Evolutionary conservation across 2,113 vertebrate species (phyloP).

Genomic region (Actinemys pallida): DNA sequence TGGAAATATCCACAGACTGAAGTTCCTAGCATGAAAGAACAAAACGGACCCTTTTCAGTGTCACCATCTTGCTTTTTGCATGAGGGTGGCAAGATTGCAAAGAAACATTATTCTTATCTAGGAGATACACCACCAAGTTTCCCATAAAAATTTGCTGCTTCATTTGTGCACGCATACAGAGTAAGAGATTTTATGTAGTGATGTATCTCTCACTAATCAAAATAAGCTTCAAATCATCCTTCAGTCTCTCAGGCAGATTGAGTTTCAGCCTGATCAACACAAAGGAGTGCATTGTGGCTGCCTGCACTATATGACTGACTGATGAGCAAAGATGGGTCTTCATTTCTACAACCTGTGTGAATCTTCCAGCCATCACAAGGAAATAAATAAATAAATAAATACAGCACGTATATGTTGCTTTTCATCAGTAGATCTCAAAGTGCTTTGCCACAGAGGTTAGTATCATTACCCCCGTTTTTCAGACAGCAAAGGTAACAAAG

Average conservation of each 20-base stretch:
- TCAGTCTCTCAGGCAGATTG: not conserved
- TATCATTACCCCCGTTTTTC: not conserved
- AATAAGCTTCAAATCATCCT: not conserved
- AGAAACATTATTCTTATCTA: not conserved
- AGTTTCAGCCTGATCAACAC: not conserved
- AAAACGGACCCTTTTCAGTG: not conserved
- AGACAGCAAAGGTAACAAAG: not conserved
- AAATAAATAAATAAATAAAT: not conserved
- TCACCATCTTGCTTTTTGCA: not conserved
- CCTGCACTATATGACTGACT: not conserved
- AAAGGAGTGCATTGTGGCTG: not conserved
- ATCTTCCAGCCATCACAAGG: not conserved
- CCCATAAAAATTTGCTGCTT: not conserved
- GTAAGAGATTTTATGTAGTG: not conserved
- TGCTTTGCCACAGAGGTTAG: not conserved
- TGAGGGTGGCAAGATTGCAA: accelerated
- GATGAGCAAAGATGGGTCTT: not conserved
- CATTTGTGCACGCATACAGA: accelerated
- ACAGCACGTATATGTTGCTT: not conserved
- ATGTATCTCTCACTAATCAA: not conserved
- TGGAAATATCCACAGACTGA: not conserved
- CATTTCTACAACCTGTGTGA: not conserved
- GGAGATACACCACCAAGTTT: not conserved
- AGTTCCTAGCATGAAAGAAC: not conserved
- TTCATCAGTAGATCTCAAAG: not conserved